Evolutionary conservation across 2,888 invertebrate species (phyloP).

Genomic region (Seira musarum): DNA sequence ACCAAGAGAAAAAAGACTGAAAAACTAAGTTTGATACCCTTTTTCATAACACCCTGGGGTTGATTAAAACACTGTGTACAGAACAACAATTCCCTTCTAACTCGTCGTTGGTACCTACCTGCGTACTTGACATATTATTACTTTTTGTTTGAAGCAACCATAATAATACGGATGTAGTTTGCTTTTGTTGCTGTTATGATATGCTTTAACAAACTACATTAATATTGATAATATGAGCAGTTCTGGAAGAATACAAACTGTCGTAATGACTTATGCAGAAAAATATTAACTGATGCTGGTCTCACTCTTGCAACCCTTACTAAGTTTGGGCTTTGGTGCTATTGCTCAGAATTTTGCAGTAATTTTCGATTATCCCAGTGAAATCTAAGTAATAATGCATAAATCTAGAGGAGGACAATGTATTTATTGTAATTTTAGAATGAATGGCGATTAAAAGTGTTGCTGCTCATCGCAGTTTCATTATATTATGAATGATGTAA

Average conservation of each 20-base stretch:
- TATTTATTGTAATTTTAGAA: background rate
- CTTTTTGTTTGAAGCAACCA: conserved; percentile 20
- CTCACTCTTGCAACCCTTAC: conserved; percentile 10
- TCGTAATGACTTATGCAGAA: conserved; percentile 49
- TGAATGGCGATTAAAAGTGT: background rate
- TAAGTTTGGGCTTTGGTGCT: background rate
- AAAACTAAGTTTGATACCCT: conserved; percentile 44
- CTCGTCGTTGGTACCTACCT: background rate
- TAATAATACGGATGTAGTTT: conserved; percentile 27
- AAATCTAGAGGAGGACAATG: background rate
- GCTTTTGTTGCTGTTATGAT: background rate
- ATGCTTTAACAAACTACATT: conserved; percentile 25
- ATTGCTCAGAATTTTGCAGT: background rate
- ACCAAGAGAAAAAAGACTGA: background rate
- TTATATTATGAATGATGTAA: conserved; percentile 10
- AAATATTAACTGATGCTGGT: conserved; percentile 42
- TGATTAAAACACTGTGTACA: conserved; percentile 49
- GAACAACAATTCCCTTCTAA: background rate
- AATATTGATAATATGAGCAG: conserved; percentile 55
- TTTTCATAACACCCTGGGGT: conserved; percentile 59
- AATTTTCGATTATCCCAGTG: conserved; percentile 22
- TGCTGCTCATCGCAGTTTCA: background rate
- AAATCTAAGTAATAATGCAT: conserved; percentile 17
- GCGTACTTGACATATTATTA: conserved; percentile 14
- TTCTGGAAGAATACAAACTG: conserved; percentile 6